Conservation (phyloP, 23 tunicate genomes). For the Styela clava region DNA sequence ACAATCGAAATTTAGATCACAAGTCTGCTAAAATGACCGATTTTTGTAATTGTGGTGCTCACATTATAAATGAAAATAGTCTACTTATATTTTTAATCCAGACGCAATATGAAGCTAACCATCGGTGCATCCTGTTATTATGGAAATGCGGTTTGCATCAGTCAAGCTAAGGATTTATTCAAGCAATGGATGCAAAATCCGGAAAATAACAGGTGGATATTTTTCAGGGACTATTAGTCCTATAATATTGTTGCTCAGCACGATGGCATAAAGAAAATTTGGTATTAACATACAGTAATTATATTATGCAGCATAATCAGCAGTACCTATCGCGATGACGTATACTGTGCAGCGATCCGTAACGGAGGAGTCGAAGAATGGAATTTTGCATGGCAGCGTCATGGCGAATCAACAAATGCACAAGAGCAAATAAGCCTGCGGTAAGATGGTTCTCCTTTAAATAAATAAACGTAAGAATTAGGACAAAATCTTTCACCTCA, state of each 20-base stretch:
- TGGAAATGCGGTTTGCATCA: conserved; percentile 52
- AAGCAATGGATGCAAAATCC: conserved; percentile 52
- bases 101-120: neutral
- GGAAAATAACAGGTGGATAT: neutral
- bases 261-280: too few relatives aligned
- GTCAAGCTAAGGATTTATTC: conserved; percentile 22
- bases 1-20: too few relatives aligned
- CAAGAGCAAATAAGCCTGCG: conserved; percentile 45
- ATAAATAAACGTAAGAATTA: too few relatives aligned
- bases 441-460: too few relatives aligned
- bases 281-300: too few relatives aligned
- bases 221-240: too few relatives aligned
- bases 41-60: too few relatives aligned
- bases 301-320: neutral
- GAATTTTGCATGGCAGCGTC: conserved; percentile 69
- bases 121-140: conserved; percentile 56
- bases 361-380: conserved; percentile 67
- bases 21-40: too few relatives aligned
- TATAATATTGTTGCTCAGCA: too few relatives aligned
- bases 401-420: conserved; percentile 34
- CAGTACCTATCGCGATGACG: conserved; percentile 31
- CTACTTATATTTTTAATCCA: too few relatives aligned
- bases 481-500: too few relatives aligned
- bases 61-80: too few relatives aligned
- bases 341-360: conserved; percentile 73